Conservation (phyloP, 2,113 vertebrate genomes). For the Micromys minutus region DNA sequence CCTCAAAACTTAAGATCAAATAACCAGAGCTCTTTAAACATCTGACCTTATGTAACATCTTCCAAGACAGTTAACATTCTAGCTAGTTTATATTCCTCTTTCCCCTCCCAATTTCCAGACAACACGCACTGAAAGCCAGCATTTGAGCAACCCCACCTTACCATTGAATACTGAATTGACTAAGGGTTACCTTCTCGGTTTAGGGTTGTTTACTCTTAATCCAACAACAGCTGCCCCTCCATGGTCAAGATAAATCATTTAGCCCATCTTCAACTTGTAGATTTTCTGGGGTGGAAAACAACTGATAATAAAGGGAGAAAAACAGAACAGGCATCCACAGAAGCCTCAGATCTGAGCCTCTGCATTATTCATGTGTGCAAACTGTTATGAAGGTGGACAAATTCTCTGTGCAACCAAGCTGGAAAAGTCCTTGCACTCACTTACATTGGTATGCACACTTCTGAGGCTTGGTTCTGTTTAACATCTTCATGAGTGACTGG, state of each 20-base stretch:
- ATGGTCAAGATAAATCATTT: conserved; percentile 64
- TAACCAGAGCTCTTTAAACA: conserved; percentile 38
- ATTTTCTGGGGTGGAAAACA: conserved; percentile 51
- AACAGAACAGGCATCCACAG: conserved; percentile 27
- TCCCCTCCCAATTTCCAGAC: neutral
- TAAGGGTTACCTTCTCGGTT: conserved; percentile 18
- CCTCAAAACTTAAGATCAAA: conserved; percentile 47
- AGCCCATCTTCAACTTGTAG: conserved; percentile 40
- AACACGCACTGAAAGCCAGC: neutral
- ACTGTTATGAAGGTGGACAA: conserved; percentile 58
- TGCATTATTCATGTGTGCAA: conserved; percentile 75
- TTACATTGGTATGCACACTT: conserved; percentile 58
- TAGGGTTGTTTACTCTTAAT: conserved; percentile 25
- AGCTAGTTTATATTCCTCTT: conserved; percentile 19
- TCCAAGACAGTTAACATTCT: conserved; percentile 42
- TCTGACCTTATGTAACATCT: conserved; percentile 24
- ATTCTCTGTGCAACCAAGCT: conserved; percentile 56
- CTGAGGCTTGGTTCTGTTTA: conserved; percentile 66
- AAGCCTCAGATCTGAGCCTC: conserved; percentile 31
- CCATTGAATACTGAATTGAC: conserved; percentile 13
- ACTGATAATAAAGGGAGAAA: conserved; percentile 60
- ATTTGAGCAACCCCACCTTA: neutral
- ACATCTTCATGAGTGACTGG: conserved; percentile 68
- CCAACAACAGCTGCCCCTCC: conserved; percentile 21
- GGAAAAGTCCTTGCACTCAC: conserved; percentile 59